Evolutionary conservation across 1,140 invertebrate genomes (phyloP).

Genomic region (Procambarus virginalis): DNA sequence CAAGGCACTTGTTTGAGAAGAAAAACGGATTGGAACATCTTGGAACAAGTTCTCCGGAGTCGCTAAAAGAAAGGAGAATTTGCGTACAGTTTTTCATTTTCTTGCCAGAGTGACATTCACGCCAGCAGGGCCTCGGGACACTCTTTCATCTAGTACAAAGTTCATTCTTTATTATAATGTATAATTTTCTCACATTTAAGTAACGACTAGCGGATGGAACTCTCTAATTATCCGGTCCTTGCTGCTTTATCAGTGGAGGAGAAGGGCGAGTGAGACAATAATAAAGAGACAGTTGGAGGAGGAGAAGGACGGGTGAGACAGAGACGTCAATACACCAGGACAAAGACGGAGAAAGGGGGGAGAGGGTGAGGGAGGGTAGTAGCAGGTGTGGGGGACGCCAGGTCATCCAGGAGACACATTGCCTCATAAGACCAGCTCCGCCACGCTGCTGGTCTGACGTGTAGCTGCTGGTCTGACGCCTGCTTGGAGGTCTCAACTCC

Average conservation of each 20-base stretch:
- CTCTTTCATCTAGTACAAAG: too few species aligned
- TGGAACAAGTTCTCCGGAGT: not conserved
- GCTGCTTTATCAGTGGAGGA: not conserved
- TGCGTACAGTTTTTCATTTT: not conserved
- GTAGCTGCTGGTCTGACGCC: too few species aligned
- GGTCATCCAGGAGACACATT: constrained; percentile 39
- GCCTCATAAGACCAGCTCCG: constrained; percentile 16
- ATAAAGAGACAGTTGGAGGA: not conserved
- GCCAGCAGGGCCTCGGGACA: not conserved
- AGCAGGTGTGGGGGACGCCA: not conserved
- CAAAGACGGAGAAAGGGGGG: constrained; percentile 16
- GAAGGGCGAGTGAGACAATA: not conserved
- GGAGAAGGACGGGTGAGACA: not conserved
- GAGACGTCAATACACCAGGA: constrained; percentile 8
- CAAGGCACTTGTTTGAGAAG: not conserved
- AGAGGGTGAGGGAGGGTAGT: too few species aligned
- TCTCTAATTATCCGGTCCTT: too few species aligned
- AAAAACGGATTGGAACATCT: not conserved
- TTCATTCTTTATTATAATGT: too few species aligned
- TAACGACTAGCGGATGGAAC: too few species aligned
- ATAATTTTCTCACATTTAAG: too few species aligned
- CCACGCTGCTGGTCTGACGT: too few species aligned
- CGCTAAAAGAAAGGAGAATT: not conserved
- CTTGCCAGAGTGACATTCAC: not conserved
- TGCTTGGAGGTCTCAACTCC: too few species aligned